phyloP scores from a whole-genome alignment of 2,797 vertebrate genomes.

The Craterocephalus amniculus region DNA sequence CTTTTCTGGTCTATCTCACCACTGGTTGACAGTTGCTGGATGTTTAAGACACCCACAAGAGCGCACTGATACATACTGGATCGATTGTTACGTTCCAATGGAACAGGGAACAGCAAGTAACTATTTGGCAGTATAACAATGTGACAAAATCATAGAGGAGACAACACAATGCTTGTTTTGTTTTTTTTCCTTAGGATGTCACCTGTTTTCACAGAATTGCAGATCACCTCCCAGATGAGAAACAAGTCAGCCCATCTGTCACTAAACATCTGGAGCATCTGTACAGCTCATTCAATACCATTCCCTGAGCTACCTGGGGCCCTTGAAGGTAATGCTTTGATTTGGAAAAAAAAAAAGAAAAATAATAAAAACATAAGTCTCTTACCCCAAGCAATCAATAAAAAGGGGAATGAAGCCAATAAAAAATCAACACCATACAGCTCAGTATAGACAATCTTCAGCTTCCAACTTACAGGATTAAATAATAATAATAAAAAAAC shows the following conservation, averaged over 20 bases:
- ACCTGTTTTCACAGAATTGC: conserved; percentile 25
- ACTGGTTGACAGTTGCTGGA: conserved; percentile 24
- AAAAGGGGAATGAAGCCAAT: not conserved
- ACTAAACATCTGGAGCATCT: conserved; percentile 57
- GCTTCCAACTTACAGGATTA: not conserved
- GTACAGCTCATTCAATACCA: conserved; percentile 29
- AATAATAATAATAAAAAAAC: conserved; percentile 6
- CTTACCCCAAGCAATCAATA: not conserved
- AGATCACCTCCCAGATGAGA: conserved; percentile 40
- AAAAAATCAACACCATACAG: not conserved
- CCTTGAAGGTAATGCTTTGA: conserved; percentile 26
- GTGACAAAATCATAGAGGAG: not conserved
- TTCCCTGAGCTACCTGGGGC: conserved; percentile 10
- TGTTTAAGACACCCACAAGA: conserved; percentile 10
- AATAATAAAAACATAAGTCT: not conserved
- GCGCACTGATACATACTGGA: conserved; percentile 1
- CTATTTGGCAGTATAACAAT: not conserved
- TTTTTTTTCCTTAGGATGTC: conserved; percentile 10
- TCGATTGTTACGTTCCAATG: conserved; percentile 1
- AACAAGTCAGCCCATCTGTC: conserved; percentile 54
- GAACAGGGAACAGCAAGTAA: not conserved
- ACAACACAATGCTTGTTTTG: not conserved
- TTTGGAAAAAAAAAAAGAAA: not conserved
- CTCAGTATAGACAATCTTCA: not conserved
- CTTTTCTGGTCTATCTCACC: conserved; percentile 21